Evolutionary conservation across 2,888 invertebrate genomes (phyloP), one percentile per base, ranked within the genome.

Genomic region (Lithosia quadra): DNA sequence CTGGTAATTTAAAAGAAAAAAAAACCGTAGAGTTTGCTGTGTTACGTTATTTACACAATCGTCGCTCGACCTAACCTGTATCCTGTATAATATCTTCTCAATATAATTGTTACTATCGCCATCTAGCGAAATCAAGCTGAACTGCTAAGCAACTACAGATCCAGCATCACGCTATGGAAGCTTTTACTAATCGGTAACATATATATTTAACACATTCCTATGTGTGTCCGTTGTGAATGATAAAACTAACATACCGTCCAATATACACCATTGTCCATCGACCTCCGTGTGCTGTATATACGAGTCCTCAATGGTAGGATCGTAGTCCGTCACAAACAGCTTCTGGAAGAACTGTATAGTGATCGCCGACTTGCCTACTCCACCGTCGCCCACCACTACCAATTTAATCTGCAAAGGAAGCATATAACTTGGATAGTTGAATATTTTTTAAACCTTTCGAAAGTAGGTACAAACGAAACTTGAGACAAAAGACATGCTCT

Each of bases 331-430:
- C 74, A 99, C 98, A 90, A 99, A 99, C 85, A 98, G 95, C 91
- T 98, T 98, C 93, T 99, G 99, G 91, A 99, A 99, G 94, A 98
- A 98, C 94, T 99, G 98, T 88, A 98, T 99, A n/a, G 99, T 99
- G 83, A 99, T 96, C n/a, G 98, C 98, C 84, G 98, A 98, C 95
- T 99, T 99, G 76, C 99, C 99, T 68, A 99, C 99, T 78, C 99
- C 99, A 76, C 99, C 99, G 92, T 98, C 98, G 8, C 99, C 99
- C 24, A 99, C 98, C 75, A 99, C 99, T 74, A 99, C 99, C 86
- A 99, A 91, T 91, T 98, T 99, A 87, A 98, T 98, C 94, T 95
- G 88, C 9, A 63, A 57, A 64, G 15, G 7, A 53, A 22, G 13
- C 24, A 33, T 33, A 7, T 33, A 15, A 4, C 0, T 1, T 24